A percentile compares a stretch with the other conserved stretches of the same genome.
Conservation (phyloP, 2,113 vertebrate genomes). For the Leucopsar rothschildi region DNA sequence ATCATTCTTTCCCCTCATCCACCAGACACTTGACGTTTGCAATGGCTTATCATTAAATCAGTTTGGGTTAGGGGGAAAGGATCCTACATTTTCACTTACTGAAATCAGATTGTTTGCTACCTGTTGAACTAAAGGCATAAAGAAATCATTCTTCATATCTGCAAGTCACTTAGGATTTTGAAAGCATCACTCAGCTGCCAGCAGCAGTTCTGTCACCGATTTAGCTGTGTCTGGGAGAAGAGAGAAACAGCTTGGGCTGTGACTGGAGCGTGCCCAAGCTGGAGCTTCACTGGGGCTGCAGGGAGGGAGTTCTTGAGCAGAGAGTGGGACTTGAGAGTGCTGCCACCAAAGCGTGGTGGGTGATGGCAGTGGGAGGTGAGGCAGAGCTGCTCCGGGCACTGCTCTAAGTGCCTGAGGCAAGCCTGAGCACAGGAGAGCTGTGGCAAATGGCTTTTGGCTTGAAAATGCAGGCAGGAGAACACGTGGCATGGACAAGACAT, state of each 20-base stretch:
- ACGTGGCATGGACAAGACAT: background rate
- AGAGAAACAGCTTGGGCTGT: background rate
- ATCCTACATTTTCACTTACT: background rate
- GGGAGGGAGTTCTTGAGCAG: background rate
- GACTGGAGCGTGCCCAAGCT: background rate
- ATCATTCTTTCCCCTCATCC: background rate
- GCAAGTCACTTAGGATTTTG: background rate
- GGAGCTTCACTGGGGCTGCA: fast-evolving
- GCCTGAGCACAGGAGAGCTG: background rate
- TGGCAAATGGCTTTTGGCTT: background rate
- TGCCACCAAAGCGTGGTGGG: background rate
- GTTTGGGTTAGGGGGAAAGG: background rate
- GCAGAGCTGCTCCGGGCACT: background rate
- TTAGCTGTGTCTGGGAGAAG: background rate
- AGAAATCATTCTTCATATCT: background rate
- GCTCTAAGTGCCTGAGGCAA: background rate
- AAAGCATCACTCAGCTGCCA: background rate
- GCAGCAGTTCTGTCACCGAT: background rate
- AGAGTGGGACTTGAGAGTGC: background rate
- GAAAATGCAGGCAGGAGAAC: background rate
- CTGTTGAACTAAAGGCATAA: background rate
- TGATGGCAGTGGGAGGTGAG: background rate
- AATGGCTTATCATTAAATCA: background rate
- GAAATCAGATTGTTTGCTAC: background rate
- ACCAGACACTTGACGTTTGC: background rate